Conservation (phyloP, 2,113 vertebrate species). For the Hippocampus abdominalis region DNA sequence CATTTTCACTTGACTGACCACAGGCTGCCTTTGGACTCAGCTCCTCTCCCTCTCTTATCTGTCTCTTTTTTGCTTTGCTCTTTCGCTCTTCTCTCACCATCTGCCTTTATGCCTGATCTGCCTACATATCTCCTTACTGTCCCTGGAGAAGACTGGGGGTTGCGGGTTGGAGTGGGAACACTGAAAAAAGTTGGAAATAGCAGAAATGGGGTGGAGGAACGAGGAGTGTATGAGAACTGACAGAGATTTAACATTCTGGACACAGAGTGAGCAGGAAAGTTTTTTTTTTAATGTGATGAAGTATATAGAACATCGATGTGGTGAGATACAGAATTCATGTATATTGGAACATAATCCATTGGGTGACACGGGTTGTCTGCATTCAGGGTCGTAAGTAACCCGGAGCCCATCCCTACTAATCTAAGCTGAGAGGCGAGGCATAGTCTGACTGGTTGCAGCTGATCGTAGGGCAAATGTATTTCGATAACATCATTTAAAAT, state of each 20-base stretch:
- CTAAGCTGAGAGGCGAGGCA: too few relatives aligned
- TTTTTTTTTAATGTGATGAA: background rate
- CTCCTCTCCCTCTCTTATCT: slow-evolving; percentile 27
- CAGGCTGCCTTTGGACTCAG: slow-evolving; percentile 52
- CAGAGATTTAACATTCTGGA: background rate
- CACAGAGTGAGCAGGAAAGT: background rate
- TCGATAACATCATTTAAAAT: too few relatives aligned
- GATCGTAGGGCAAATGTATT: too few relatives aligned
- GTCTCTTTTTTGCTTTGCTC: slow-evolving; percentile 21
- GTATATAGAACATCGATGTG: background rate
- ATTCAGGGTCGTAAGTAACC: too few relatives aligned
- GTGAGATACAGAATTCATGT: too few relatives aligned
- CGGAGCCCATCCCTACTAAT: too few relatives aligned
- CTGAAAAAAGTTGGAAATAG: slow-evolving; percentile 21
- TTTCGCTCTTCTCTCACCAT: slow-evolving; percentile 49
- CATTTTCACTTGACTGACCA: slow-evolving; percentile 60
- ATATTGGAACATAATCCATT: too few relatives aligned
- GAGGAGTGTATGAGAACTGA: background rate
- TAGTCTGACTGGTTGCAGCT: too few relatives aligned
- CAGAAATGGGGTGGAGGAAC: slow-evolving; percentile 9
- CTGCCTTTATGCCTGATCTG: slow-evolving; percentile 62
- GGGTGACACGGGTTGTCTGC: too few relatives aligned
- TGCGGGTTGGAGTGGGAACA: slow-evolving; percentile 15
- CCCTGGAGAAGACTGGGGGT: slow-evolving; percentile 41
- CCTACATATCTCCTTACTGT: slow-evolving; percentile 46